Conservation (phyloP, 2,113 vertebrate species). For the Castor canadensis region DNA sequence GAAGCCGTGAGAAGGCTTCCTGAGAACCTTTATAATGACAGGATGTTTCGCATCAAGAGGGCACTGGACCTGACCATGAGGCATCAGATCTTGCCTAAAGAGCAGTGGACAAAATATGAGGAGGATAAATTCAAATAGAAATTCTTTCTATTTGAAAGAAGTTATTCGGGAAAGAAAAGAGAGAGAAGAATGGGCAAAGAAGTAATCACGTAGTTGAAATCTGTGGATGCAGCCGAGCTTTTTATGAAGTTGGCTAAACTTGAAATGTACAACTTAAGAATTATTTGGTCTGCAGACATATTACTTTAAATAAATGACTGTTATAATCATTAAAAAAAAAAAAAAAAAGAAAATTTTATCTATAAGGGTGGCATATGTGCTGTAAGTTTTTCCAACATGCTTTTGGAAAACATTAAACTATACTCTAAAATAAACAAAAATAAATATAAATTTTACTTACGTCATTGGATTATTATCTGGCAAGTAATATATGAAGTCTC, state of each 20-base stretch:
- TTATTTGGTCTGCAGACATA: too few relatives aligned
- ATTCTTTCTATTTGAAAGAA: constrained; percentile 95
- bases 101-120: constrained; percentile 94
- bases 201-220: constrained; percentile 78
- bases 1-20: constrained; percentile 94
- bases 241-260: constrained; percentile 67
- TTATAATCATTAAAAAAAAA: constrained; percentile 69
- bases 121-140: constrained; percentile 91
- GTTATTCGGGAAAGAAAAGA: constrained; percentile 94
- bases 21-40: constrained; percentile 90
- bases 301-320: constrained; percentile 86
- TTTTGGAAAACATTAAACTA: constrained; percentile 21
- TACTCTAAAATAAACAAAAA: constrained; percentile 40
- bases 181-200: constrained; percentile 93
- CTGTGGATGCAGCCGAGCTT: neutral
- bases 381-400: constrained; percentile 39
- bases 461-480: constrained; percentile 95
- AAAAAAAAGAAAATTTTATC: neutral
- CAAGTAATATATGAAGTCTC: constrained; percentile 96
- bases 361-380: neutral
- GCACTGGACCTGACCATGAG: too few relatives aligned
- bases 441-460: constrained; percentile 84
- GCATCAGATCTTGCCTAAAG: constrained; percentile 92
- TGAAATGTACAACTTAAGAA: constrained; percentile 60
- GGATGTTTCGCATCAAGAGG: constrained; percentile 94